Evolutionary conservation across 2,113 vertebrate species (phyloP).

Genomic region (Vidua chalybeata): DNA sequence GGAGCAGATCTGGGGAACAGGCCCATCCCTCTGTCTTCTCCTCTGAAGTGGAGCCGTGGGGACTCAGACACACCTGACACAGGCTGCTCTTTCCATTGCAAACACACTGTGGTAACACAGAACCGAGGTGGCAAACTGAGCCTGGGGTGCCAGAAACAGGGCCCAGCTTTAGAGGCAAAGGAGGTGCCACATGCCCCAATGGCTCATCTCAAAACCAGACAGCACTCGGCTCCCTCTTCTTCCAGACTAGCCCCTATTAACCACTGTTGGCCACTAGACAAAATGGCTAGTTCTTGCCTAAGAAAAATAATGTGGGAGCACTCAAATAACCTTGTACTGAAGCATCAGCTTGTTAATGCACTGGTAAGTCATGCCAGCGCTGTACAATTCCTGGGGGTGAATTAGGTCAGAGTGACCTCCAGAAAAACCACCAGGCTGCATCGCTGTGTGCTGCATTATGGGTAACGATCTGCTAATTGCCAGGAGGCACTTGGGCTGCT

Average conservation of each 20-base stretch:
- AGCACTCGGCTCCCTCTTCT: not conserved
- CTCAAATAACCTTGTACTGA: conserved; percentile 52
- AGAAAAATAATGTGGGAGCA: conserved; percentile 42
- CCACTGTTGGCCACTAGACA: conserved; percentile 14
- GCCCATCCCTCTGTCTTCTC: not conserved
- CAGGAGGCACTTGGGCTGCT: conserved; percentile 50
- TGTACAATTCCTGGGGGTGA: conserved; percentile 68
- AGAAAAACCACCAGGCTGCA: conserved; percentile 42
- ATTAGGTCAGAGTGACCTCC: conserved; percentile 71
- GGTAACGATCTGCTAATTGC: conserved; percentile 67
- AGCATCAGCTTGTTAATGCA: conserved; percentile 65
- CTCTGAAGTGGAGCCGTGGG: rapidly evolving
- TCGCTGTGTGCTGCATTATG: conserved; percentile 14
- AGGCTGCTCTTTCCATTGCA: not conserved
- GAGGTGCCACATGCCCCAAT: rapidly evolving
- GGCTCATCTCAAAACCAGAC: not conserved
- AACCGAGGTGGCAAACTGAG: rapidly evolving
- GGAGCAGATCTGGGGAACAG: not conserved
- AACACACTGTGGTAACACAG: not conserved
- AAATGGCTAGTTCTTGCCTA: conserved; percentile 47
- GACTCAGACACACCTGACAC: not conserved
- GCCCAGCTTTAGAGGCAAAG: not conserved
- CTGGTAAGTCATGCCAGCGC: conserved; percentile 46
- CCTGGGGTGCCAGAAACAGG: not conserved
- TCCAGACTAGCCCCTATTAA: not conserved